Evolutionary conservation across 2,797 vertebrate species (phyloP).

Genomic region (Acrossocheilus wenchowensis): DNA sequence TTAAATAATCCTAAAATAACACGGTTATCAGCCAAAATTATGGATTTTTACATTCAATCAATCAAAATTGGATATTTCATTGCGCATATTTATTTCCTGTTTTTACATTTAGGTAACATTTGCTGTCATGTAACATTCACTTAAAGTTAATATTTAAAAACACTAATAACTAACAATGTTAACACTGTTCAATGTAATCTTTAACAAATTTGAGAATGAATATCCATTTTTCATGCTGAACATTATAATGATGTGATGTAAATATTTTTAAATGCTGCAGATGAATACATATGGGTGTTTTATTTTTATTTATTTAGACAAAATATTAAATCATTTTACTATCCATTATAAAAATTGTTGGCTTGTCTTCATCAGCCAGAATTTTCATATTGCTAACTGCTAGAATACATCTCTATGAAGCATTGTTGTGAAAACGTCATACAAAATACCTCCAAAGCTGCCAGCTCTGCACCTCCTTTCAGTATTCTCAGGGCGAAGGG

Average conservation of each 20-base stretch:
- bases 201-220: background rate
- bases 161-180: background rate
- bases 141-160: background rate
- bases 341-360: background rate
- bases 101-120: constrained; percentile 2
- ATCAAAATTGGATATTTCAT: background rate
- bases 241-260: background rate
- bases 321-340: background rate
- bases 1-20: background rate
- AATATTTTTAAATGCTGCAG: background rate
- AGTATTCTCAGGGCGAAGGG: constrained; percentile 94
- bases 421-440: background rate
- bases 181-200: background rate
- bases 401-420: background rate
- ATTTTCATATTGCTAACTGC: background rate
- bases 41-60: background rate
- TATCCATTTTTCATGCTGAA: background rate
- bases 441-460: constrained; percentile 86
- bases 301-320: background rate
- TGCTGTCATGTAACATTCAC: background rate
- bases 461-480: constrained; percentile 83
- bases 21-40: background rate
- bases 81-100: background rate
- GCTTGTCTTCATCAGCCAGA: background rate
- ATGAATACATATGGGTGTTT: background rate